Evolutionary conservation across 2,113 vertebrate genomes (phyloP).

Genomic region (Microtus oregoni): DNA sequence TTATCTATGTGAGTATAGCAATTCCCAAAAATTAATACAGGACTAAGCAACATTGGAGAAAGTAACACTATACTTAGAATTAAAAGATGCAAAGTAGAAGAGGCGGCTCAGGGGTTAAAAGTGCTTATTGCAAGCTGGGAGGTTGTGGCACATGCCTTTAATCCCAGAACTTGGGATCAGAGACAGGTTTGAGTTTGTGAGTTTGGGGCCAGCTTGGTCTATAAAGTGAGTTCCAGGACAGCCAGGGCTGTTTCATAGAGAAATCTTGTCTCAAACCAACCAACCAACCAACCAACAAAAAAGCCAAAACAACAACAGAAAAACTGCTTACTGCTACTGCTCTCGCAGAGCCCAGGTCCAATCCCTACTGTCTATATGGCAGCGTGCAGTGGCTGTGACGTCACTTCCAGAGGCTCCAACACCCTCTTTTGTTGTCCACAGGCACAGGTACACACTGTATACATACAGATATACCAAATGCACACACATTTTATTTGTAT

Average conservation of each 20-base stretch:
- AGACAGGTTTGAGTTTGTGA: too few relatives aligned
- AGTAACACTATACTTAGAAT: slow-evolving; percentile 2
- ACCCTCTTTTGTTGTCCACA: background rate
- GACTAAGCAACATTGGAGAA: background rate
- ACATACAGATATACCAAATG: background rate
- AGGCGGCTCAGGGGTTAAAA: background rate
- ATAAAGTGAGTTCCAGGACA: too few relatives aligned
- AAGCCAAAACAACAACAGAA: background rate
- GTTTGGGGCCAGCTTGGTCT: too few relatives aligned
- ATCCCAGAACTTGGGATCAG: too few relatives aligned
- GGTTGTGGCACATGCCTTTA: too few relatives aligned
- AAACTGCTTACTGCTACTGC: background rate
- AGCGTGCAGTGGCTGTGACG: background rate
- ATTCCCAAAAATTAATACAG: background rate
- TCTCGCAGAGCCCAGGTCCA: background rate
- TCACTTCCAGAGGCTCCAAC: background rate
- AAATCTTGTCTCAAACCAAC: too few relatives aligned
- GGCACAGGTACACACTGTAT: background rate
- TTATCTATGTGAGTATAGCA: background rate
- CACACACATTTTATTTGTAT: background rate
- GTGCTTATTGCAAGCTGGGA: background rate
- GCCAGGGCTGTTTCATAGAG: too few relatives aligned
- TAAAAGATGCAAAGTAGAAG: slow-evolving; percentile 3
- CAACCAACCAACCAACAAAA: too few relatives aligned
- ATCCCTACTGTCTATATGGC: background rate